A percentile compares a stretch with the other conserved stretches of the same genome.
Conservation (phyloP, 2,888 invertebrate genomes). For the Idaea straminata region DNA sequence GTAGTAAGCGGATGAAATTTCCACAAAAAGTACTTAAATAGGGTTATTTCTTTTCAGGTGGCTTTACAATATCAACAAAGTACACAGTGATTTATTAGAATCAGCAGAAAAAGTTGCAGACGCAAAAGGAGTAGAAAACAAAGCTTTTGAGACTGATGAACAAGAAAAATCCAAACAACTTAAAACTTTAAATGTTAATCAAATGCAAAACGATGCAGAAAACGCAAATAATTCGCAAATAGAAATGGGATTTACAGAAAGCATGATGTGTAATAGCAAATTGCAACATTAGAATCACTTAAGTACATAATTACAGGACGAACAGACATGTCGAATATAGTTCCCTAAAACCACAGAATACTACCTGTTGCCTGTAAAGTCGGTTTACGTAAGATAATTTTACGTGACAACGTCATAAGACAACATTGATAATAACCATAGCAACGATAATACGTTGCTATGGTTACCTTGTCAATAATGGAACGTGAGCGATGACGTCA, state of each 20-base stretch:
- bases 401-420: too few species aligned
- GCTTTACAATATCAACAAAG: constrained; percentile 84
- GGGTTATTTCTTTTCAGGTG: constrained; percentile 72
- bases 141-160: constrained; percentile 69
- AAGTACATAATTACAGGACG: too few species aligned
- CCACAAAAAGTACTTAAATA: background rate
- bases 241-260: constrained; percentile 68
- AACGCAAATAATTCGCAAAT: constrained; percentile 58
- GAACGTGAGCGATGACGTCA: too few species aligned
- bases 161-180: constrained; percentile 43
- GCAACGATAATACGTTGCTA: too few species aligned
- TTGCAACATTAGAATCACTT: constrained; percentile 34
- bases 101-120: constrained; percentile 35
- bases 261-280: constrained; percentile 65
- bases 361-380: too few species aligned
- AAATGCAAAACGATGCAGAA: constrained; percentile 36
- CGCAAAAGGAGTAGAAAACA: constrained; percentile 62
- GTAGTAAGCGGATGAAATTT: too few species aligned
- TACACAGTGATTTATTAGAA: constrained; percentile 56
- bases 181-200: constrained; percentile 24
- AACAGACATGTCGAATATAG: too few species aligned
- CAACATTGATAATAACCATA: too few species aligned
- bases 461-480: too few species aligned
- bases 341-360: too few species aligned
- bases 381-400: too few species aligned